Evolutionary conservation across 2,888 invertebrate species (phyloP), one percentile per base, ranked within the genome.

Genomic region (Ernsta delagoae): DNA sequence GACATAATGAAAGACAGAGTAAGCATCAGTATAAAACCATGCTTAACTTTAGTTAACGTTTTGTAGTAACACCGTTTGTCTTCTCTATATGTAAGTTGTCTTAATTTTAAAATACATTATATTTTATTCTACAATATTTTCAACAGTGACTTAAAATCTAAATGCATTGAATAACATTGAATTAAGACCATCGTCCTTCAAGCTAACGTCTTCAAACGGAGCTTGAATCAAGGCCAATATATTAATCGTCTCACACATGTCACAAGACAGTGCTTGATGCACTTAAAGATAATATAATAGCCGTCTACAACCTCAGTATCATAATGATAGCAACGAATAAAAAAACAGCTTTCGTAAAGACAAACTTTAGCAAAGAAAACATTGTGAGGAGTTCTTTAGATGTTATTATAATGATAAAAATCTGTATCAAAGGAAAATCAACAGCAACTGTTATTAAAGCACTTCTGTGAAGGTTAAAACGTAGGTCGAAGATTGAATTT

Each of bases 321-420:
- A 54, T 53, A 24, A 53, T 8, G 53, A 53, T 5, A 53, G n/a
- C 53, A 16, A 16, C 24, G 6, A 53, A 7, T 16, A 53, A 5
- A 5, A 6, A 5, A 3, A 5, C 1, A 11, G 31, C 9, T 6
- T 16, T 54, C 45, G n/a, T 45, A 1, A 16, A 54, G 5, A 8
- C 5, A 6, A 36, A 34, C n/a, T 5, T 12, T 36, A 12, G n/a
- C 8, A 3, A 34, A 57, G 57, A 57, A 54, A 39, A 60, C 53
- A 60, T 7, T 5, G 34, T 53, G 53, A 59, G 60, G 60, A 60
- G 59, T 59, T 36, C 24, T 59, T 31, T 9, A 24, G 41, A 59
- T 31, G 34, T 41, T 43, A 54, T 45, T 41, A 60, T 57, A 53
- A 57, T 78, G 70, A 34, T 24, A 67, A 56, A 8, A 50, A 53